Conservation (phyloP, 2,888 invertebrate genomes). For the Hemithea aestivaria region DNA sequence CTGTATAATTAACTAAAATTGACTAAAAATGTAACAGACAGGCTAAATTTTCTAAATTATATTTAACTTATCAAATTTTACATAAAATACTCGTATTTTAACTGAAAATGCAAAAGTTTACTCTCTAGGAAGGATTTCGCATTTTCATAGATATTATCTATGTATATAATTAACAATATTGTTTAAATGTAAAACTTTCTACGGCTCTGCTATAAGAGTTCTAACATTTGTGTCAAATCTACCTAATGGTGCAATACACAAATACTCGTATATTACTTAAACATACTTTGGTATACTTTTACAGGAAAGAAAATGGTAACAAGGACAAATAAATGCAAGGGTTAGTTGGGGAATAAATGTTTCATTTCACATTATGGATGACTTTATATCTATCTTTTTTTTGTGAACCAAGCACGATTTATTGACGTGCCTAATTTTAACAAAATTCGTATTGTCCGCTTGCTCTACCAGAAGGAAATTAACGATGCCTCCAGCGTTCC, state of each 20-base stretch:
- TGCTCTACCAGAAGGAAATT: no score
- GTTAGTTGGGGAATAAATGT: no score
- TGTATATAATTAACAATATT: conserved; percentile 29
- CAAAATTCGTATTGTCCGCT: no score
- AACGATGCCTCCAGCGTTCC: no score
- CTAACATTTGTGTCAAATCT: conserved; percentile 32
- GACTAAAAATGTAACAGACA: conserved; percentile 5
- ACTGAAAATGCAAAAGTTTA: conserved; percentile 1
- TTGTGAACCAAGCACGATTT: no score
- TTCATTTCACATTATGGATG: no score
- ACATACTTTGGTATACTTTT: conserved; percentile 21
- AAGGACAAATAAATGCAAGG: no score
- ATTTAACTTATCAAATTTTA: conserved; percentile 8
- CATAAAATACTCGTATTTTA: no score
- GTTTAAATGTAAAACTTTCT: conserved; percentile 29
- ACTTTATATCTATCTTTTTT: no score
- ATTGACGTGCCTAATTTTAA: no score
- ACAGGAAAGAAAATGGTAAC: conserved; percentile 17
- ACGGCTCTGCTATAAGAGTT: conserved; percentile 19
- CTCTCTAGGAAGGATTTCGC: conserved; percentile 40
- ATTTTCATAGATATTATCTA: conserved; percentile 49
- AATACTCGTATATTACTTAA: conserved; percentile 35
- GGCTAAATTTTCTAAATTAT: conserved; percentile 7
- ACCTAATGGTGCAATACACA: conserved; percentile 56
- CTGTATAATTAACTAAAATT: conserved; percentile 19